Conservation (phyloP, 2,113 vertebrate genomes). For the Poeciliopsis occidentalis region DNA sequence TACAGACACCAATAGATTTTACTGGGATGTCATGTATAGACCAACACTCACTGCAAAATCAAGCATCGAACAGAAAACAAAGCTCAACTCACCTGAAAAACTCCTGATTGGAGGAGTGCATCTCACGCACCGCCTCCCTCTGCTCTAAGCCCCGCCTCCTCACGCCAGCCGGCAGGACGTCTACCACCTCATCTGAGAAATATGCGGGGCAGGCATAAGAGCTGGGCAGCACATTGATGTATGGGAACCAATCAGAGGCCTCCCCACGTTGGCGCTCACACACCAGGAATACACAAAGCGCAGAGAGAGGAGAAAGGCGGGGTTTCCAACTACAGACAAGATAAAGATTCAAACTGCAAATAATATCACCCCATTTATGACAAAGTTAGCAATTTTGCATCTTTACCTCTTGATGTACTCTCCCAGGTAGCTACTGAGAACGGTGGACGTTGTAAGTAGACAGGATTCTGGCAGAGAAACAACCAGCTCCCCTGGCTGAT, state of each 20-base stretch:
- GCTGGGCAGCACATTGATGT: slow-evolving; percentile 86
- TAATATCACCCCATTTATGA: fast-evolving
- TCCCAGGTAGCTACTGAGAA: slow-evolving; percentile 87
- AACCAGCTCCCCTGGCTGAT: slow-evolving; percentile 84
- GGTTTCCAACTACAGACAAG: slow-evolving; percentile 70
- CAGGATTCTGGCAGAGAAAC: slow-evolving; percentile 91
- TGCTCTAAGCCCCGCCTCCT: slow-evolving; percentile 80
- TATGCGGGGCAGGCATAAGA: slow-evolving; percentile 87
- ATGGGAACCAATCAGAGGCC: slow-evolving; percentile 87
- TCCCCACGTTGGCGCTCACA: slow-evolving; percentile 83
- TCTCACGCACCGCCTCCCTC: slow-evolving; percentile 69
- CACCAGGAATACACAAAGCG: slow-evolving; percentile 89
- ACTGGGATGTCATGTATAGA: no score
- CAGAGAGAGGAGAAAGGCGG: slow-evolving; percentile 84
- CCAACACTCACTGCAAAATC: no score
- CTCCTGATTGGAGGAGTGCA: slow-evolving; percentile 74
- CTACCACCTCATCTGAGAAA: slow-evolving; percentile 72
- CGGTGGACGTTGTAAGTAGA: slow-evolving; percentile 87
- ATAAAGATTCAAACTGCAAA: background rate
- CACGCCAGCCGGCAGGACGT: slow-evolving; percentile 79
- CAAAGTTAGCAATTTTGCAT: fast-evolving
- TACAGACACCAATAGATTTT: no score
- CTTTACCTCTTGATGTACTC: slow-evolving; percentile 82
- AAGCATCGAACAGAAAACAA: no score
- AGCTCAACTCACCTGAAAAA: slow-evolving; percentile 78